Base-by-base conservation (phyloP, 1,140 invertebrate species). In the Nomia melanderi region DNA sequence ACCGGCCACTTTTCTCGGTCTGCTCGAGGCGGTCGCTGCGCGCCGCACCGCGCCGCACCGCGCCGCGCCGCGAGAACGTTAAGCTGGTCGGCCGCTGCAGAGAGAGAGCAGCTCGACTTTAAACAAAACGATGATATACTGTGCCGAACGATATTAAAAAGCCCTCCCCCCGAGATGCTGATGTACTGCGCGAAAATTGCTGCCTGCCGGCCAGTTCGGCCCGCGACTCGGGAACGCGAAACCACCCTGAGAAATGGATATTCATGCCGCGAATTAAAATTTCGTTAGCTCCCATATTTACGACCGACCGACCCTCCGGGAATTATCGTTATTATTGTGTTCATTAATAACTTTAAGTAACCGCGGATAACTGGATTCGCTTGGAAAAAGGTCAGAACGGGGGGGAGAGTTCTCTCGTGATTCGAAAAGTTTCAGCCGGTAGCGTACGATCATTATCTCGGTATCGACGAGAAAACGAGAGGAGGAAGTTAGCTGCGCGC, bases 1-100 rank as follows among this genome's bases (percentile, higher is more conserved):
- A 75, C 33, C 54, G 60, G 53, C 75, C 69, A 82, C 80, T 79
- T 83, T 83, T 70, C 81, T 82, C 66, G 44, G 54, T 59, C 50
- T 64, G 69, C 70, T 65, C 47, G 54, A 39, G 53, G 44, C 59
- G 25, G 25, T 57, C 27, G 44, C 69, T 66, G 14, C 41, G 41
- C 11, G 11, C 41, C 41, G 41, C 41, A 4, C 39, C 39, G 12
- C 0, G 7, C 41, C 41, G 41, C 41, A 17, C 41, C 41, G 6
- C 23, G 63, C 60, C 80, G 80, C 79, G 62, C 7, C 79, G 62
- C 7, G 41, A 12, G 41, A 62, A 20, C 44, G 41, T 60, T 12
- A 31, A 53, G 23, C 36, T 63, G 25, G 64, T 36, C 57, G 59
- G n/a, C n/a, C 53, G 39, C 41, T 53, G 23, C 27, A 17, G 27